phyloP scores from a whole-genome alignment of 2,797 vertebrate genomes.

The Melanotaenia nigrans region DNA sequence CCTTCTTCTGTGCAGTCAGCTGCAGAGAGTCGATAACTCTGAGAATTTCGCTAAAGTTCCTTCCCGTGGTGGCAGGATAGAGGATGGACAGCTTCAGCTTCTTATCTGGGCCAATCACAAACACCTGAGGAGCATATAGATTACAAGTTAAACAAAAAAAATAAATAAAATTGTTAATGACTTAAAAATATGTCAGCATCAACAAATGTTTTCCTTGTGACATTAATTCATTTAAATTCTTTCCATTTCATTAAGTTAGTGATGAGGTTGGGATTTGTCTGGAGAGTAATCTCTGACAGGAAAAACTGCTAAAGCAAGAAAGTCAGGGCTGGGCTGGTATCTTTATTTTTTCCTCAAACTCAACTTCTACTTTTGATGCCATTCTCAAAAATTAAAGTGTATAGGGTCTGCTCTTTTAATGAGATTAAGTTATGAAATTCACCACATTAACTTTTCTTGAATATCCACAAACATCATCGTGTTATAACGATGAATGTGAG shows the following conservation, averaged over 20 bases:
- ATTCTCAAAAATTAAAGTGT: too few species aligned
- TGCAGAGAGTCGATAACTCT: constrained; percentile 94
- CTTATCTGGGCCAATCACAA: constrained; percentile 95
- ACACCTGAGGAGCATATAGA: constrained; percentile 83
- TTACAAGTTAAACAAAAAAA: neutral
- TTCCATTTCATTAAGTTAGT: neutral
- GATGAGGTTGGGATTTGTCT: neutral
- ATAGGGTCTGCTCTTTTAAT: neutral
- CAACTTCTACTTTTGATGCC: too few species aligned
- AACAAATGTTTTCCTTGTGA: neutral
- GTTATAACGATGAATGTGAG: neutral
- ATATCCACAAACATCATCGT: neutral
- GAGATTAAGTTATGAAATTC: neutral
- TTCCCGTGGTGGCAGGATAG: constrained; percentile 96
- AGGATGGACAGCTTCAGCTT: constrained; percentile 96
- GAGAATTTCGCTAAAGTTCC: constrained; percentile 96
- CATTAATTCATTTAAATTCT: neutral
- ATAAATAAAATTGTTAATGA: neutral
- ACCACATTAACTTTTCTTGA: neutral
- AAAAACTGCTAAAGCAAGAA: neutral
- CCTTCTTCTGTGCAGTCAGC: constrained; percentile 91
- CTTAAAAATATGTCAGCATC: neutral
- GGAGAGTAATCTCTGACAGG: neutral
- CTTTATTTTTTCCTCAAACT: too few species aligned
- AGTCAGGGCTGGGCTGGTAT: neutral